phyloP scores from a whole-genome alignment of 2,888 invertebrate genomes.

The Xanthorhoe spadicearia region DNA sequence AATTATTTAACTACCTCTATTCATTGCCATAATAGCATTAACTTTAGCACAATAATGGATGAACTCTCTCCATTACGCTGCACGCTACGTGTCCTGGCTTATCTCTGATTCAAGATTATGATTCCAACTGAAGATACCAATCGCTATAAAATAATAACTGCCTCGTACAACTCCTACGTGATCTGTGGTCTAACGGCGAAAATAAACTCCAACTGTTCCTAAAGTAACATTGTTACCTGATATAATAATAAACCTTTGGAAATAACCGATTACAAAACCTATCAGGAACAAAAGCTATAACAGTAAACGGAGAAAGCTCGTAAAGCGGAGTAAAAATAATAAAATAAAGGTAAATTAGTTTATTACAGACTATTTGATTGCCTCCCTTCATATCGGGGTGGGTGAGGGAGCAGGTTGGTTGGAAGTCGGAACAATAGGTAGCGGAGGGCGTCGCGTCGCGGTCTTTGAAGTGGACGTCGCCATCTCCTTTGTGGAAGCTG shows the following conservation, averaged over 20 bases:
- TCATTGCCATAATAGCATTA: background rate
- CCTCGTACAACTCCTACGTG: background rate
- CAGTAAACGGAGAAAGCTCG: conserved; percentile 33
- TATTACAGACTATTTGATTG: conserved; percentile 35
- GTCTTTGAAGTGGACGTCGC: conserved; percentile 31
- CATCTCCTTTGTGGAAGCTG: conserved; percentile 9
- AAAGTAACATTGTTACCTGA: conserved; percentile 2
- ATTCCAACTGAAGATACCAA: background rate
- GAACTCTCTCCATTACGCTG: background rate
- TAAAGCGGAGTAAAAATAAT: conserved; percentile 39
- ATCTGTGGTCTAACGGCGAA: conserved; percentile 1
- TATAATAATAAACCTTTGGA: conserved; percentile 18
- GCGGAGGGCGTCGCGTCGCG: background rate
- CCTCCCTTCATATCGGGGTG: conserved; percentile 1
- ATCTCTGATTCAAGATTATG: background rate
- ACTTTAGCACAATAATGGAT: background rate
- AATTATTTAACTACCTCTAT: background rate
- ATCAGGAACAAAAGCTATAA: conserved; percentile 30
- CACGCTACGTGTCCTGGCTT: background rate
- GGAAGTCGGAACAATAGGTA: conserved; percentile 5
- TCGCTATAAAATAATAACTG: background rate
- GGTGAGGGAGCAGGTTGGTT: conserved; percentile 9
- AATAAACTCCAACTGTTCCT: background rate
- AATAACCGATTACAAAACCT: conserved; percentile 28
- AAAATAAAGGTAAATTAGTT: conserved; percentile 44